These are phyloP conservation scores for Eurystomus glaucurus DNA, from an alignment of 2,797 vertebrate species.

Conservation along the genomic window DNA sequence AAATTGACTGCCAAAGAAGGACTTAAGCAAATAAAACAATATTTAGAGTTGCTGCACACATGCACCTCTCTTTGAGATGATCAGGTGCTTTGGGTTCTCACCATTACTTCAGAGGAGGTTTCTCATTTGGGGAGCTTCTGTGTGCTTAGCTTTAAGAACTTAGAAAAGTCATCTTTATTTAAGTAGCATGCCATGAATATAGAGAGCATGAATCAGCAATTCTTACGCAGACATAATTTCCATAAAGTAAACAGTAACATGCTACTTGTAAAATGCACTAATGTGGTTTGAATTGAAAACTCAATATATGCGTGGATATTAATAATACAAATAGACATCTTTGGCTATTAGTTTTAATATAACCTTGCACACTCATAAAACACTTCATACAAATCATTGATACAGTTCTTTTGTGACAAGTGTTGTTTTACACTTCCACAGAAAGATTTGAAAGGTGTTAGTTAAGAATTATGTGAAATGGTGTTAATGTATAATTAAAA, in stretches of 20 bases:
- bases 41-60: neutral
- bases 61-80: neutral
- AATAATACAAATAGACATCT: neutral
- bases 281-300: neutral
- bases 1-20: neutral
- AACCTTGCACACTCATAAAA: neutral
- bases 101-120: neutral
- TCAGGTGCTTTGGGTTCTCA: neutral
- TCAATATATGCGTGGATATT: neutral
- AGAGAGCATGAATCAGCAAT: neutral
- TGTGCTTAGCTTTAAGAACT: neutral
- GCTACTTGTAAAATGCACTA: neutral
- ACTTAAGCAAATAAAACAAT: neutral
- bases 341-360: neutral
- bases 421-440: neutral
- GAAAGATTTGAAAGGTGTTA: constrained; percentile 5
- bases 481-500: neutral
- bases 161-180: neutral
- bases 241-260: neutral
- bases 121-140: neutral
- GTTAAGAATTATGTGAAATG: neutral
- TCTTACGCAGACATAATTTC: neutral
- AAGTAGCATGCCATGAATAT: fast-evolving
- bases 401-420: neutral
- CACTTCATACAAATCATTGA: neutral